Conservation (phyloP, 2,113 vertebrate genomes). For the Recurvirostra avosetta region DNA sequence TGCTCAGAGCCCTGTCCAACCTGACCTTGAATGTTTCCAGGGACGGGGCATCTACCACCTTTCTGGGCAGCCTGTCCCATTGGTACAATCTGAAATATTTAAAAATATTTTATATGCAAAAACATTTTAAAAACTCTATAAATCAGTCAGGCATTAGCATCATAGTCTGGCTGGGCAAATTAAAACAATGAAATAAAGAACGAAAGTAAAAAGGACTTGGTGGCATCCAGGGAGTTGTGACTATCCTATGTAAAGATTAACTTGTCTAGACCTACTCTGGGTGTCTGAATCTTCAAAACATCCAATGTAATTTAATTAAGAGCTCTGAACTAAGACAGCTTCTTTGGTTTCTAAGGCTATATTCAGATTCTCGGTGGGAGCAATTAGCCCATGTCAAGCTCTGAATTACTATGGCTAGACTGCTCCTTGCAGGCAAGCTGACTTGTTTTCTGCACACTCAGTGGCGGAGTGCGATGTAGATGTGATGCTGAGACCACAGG, state of each 20-base stretch:
- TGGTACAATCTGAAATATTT: background rate
- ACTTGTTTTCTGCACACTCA: background rate
- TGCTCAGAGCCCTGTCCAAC: too few relatives aligned
- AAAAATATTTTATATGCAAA: background rate
- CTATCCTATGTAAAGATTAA: background rate
- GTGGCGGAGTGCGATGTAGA: background rate
- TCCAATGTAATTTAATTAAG: background rate
- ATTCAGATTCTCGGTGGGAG: background rate
- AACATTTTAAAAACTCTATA: background rate
- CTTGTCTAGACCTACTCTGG: background rate
- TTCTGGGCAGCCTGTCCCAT: too few relatives aligned
- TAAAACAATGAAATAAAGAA: background rate
- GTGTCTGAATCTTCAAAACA: background rate
- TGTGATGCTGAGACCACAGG: background rate
- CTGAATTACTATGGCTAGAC: background rate
- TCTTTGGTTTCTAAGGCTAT: background rate
- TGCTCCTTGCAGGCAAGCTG: background rate
- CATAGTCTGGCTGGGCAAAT: background rate
- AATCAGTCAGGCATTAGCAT: background rate
- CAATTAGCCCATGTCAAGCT: background rate
- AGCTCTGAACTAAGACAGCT: background rate
- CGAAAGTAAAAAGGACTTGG: background rate
- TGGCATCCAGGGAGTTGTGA: background rate
- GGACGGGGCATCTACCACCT: too few relatives aligned
- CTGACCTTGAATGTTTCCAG: too few relatives aligned